phyloP scores from a whole-genome alignment of 2,888 invertebrate genomes.

The Eupithecia insigniata region DNA sequence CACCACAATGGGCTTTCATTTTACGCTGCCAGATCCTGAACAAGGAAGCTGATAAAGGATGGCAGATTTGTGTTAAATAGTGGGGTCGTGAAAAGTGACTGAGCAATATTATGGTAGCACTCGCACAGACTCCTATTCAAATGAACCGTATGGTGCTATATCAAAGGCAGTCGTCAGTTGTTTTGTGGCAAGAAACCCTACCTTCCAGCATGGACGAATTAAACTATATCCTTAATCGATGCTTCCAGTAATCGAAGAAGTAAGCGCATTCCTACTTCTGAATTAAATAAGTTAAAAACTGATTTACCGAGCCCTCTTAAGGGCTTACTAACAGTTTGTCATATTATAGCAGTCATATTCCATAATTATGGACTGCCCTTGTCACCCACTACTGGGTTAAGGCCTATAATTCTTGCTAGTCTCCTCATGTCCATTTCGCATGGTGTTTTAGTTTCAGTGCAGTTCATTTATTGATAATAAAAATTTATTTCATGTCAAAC shows the following conservation, averaged over 20 bases:
- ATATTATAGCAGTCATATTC: too few species aligned
- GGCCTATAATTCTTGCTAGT: not conserved
- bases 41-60: constrained; percentile 26
- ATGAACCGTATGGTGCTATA: not conserved
- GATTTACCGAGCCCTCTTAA: too few species aligned
- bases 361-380: not conserved
- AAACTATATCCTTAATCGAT: too few species aligned
- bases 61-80: constrained; percentile 33
- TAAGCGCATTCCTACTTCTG: not conserved
- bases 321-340: too few species aligned
- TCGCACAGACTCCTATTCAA: not conserved
- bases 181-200: not conserved
- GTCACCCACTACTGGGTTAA: not conserved
- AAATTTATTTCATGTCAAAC: too few species aligned
- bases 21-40: constrained; percentile 33
- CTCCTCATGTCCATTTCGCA: not conserved
- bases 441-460: too few species aligned
- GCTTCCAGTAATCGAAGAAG: not conserved
- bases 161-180: not conserved
- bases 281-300: not conserved
- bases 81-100: constrained; percentile 8
- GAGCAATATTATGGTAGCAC: constrained; percentile 3
- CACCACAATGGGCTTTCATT: constrained; percentile 51
- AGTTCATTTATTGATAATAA: too few species aligned
- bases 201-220: too few species aligned